These are phyloP conservation scores for Caranx melampygus DNA, from an alignment of 2,113 vertebrate genomes.

Conservation along the genomic window DNA sequence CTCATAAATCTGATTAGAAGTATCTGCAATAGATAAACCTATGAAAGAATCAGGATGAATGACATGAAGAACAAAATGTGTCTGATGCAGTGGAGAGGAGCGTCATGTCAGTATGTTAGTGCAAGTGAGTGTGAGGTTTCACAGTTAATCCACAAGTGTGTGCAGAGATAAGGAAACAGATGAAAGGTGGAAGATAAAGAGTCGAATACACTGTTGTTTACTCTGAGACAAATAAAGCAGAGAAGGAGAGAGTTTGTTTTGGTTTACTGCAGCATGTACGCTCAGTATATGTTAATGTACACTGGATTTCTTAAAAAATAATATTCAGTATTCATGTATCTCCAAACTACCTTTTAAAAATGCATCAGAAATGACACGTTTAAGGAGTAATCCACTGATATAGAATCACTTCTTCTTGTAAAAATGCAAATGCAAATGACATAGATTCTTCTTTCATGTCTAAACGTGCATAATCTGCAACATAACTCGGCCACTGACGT, in stretches of 20 bases:
- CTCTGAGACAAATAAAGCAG: background rate
- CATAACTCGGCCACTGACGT: too few species aligned
- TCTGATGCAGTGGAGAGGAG: slow-evolving; percentile 49
- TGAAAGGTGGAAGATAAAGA: background rate
- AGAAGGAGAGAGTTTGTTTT: background rate
- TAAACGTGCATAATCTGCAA: too few species aligned
- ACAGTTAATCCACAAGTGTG: background rate
- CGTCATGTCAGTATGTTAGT: slow-evolving; percentile 24
- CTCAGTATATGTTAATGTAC: background rate
- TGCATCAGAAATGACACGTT: too few species aligned
- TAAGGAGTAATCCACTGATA: too few species aligned
- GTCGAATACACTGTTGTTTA: background rate
- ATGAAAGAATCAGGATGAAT: background rate
- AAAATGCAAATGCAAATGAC: too few species aligned
- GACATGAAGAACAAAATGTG: slow-evolving; percentile 52
- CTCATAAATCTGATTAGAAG: slow-evolving; percentile 51
- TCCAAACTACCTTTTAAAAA: too few species aligned
- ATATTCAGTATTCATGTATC: too few species aligned
- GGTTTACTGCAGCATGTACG: background rate
- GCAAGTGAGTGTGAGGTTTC: slow-evolving; percentile 30
- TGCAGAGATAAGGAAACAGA: slow-evolving; percentile 4
- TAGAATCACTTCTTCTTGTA: too few species aligned
- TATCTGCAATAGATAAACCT: slow-evolving; percentile 29
- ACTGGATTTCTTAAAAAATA: background rate
- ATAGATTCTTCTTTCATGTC: too few species aligned